Conservation (phyloP, 2,113 vertebrate genomes). For the Coryphaenoides rupestris region DNA sequence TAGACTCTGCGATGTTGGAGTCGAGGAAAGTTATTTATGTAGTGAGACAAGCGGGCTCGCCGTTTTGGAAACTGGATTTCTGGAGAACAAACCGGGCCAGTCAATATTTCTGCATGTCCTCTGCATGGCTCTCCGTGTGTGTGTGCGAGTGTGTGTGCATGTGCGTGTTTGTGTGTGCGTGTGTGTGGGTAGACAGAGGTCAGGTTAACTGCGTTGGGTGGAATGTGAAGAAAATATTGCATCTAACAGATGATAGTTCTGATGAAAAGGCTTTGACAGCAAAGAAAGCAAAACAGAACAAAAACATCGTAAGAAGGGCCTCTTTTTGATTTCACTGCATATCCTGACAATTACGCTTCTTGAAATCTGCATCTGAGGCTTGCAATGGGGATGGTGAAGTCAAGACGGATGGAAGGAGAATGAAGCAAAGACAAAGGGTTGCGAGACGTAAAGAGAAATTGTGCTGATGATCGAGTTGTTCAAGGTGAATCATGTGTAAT, state of each 20-base stretch:
- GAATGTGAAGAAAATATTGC: constrained; percentile 16
- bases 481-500: constrained; percentile 96
- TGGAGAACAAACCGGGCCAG: neutral
- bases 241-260: neutral
- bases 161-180: constrained; percentile 19
- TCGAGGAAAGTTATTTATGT: constrained; percentile 15
- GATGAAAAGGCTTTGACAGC: neutral
- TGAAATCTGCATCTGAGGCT: no score
- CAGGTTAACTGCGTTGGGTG: neutral
- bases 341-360: no score
- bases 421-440: no score
- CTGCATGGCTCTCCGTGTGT: neutral
- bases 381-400: no score
- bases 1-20: neutral
- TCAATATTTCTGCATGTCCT: constrained; percentile 17
- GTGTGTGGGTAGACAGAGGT: constrained; percentile 39
- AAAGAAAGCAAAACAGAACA: constrained; percentile 6
- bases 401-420: constrained; percentile 24
- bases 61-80: neutral
- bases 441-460: constrained; percentile 28
- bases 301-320: no score
- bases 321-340: no score
- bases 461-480: constrained; percentile 76
- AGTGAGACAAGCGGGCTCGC: neutral
- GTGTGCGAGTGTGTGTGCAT: constrained; percentile 15